Evolutionary conservation across 2,888 invertebrate species (phyloP), one percentile per base, ranked within the genome.

Genomic region (Odontocolon sp.): DNA sequence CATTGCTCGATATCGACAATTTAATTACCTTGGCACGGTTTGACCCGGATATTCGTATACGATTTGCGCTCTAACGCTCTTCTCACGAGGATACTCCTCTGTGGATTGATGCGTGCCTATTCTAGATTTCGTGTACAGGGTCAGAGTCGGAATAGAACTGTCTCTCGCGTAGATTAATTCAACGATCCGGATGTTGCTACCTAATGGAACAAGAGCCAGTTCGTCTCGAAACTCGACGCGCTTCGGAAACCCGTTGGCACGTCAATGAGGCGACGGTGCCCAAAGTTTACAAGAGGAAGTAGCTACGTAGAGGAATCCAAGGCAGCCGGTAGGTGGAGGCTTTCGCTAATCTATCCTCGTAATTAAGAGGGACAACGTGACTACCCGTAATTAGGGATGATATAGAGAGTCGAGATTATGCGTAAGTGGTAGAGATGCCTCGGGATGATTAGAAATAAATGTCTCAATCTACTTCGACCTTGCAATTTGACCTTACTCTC

Each of bases 21-120:
- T 78, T 79, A 82, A 81, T 82, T 81, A 81, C 68, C 72, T 52
- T 50, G 67, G 50, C 76, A 81, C 75, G 76, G 74, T 26, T n/a
- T 79, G 77, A 78, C 73, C 74, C 73, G 71, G 40, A 80, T 80
- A 74, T 80, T 74, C 67, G 78, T 74, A 28, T 1, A 11, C 3
- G 38, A 21, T 33, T 16, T 9, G 4, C 42, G 31, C 18, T 11
- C 11, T 21, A n/a, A 9, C 33, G 23, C 14, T 42, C 50, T 8
- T 28, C 33, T 61, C 45, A 11, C 59, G 50, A 14, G 50, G 16
- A 28, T 5, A 8, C n/a, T n/a, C n/a, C n/a, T n/a, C n/a, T n/a
- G n/a, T n/a, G n/a, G n/a, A n/a, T n/a, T n/a, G n/a, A n/a, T n/a
- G n/a, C n/a, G n/a, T n/a, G n/a, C n/a, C n/a, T n/a, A 50, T 42